A percentile compares a stretch with the other conserved stretches of the same genome.
These are phyloP conservation scores for Hippocampus barbouri DNA, from an alignment of 2,113 vertebrate species.

Conservation along the genomic window DNA sequence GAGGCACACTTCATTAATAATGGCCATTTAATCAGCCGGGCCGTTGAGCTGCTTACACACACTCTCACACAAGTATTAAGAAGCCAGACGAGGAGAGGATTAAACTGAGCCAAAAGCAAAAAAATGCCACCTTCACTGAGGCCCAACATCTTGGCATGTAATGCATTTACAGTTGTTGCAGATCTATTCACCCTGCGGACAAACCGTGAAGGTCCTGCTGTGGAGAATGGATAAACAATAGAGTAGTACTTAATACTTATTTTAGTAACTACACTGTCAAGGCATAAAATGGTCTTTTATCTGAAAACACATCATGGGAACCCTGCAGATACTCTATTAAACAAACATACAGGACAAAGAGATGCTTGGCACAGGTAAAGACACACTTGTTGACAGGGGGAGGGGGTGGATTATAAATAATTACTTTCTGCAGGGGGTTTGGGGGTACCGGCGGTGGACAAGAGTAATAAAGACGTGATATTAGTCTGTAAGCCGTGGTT, in stretches of 20 bases:
- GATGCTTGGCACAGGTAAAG: slow-evolving; percentile 25
- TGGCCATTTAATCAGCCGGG: slow-evolving; percentile 51
- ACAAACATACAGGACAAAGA: slow-evolving; percentile 19
- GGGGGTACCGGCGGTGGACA: slow-evolving; percentile 3
- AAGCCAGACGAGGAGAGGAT: slow-evolving; percentile 44
- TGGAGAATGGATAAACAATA: slow-evolving; percentile 37
- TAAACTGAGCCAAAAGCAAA: slow-evolving; percentile 46
- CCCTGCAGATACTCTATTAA: background rate
- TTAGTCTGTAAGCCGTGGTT: slow-evolving; percentile 21
- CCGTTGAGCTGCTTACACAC: slow-evolving; percentile 47
- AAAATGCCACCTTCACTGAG: slow-evolving; percentile 55
- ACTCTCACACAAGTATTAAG: slow-evolving; percentile 37
- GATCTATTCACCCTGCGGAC: slow-evolving; percentile 46
- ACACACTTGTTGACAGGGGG: background rate
- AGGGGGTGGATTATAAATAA: slow-evolving; percentile 25
- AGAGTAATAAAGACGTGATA: slow-evolving; percentile 33
- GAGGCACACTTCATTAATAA: slow-evolving; percentile 62
- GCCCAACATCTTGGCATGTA: slow-evolving; percentile 49
- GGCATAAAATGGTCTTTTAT: slow-evolving; percentile 11
- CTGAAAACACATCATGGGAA: slow-evolving; percentile 33
- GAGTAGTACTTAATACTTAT: slow-evolving; percentile 24
- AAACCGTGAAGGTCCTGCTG: slow-evolving; percentile 17
- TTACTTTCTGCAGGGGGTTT: slow-evolving; percentile 1
- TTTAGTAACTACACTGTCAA: background rate
- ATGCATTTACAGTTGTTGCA: slow-evolving; percentile 50